Evolutionary conservation across 2,797 vertebrate species (phyloP).

Genomic region (Dermochelys coriacea): DNA sequence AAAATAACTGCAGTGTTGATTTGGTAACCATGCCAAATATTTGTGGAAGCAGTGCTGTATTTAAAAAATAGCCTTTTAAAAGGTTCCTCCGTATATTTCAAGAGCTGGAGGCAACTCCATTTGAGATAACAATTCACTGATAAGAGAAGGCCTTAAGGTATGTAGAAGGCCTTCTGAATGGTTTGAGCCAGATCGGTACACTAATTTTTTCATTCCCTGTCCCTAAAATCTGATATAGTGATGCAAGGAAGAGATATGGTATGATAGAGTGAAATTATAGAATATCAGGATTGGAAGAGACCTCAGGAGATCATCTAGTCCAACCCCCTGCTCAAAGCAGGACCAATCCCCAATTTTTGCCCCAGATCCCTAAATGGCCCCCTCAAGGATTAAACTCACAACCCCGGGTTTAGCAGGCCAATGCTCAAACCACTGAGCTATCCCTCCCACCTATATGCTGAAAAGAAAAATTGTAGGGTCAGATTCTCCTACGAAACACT

Average conservation of each 20-base stretch:
- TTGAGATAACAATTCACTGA: background rate
- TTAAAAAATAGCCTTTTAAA: no score
- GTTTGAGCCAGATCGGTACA: background rate
- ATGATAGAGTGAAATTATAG: no score
- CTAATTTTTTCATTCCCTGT: background rate
- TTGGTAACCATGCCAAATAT: background rate
- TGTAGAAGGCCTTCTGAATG: background rate
- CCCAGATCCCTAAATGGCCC: no score
- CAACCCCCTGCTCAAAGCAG: no score
- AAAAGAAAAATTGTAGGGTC: background rate
- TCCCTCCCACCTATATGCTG: no score
- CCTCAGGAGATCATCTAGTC: no score
- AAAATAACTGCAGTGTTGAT: background rate
- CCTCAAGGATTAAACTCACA: no score
- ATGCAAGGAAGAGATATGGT: background rate
- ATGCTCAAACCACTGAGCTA: no score
- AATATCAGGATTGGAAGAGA: no score
- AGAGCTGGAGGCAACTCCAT: background rate
- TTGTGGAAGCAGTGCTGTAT: background rate
- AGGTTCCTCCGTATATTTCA: no score
- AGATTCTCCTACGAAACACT: background rate
- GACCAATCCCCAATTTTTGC: no score
- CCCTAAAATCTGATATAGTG: background rate
- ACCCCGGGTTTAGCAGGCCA: no score
- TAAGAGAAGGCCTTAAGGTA: background rate